Base-by-base conservation (phyloP, 2,797 vertebrate genomes). In the Urosaurus nigricauda region DNA sequence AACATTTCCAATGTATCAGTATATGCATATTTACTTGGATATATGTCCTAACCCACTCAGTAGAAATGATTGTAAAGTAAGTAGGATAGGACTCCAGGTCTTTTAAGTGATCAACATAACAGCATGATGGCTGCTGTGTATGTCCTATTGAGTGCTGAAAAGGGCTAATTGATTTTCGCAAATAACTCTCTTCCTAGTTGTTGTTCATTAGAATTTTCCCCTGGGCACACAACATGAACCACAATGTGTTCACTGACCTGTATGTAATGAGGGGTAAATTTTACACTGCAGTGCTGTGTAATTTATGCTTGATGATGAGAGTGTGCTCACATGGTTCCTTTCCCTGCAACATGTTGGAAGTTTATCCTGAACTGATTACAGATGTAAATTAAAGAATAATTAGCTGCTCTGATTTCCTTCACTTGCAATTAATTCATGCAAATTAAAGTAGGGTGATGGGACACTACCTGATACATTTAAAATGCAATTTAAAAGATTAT, bases 251-350 rank as follows among this genome's bases (percentile, higher is more conserved):
- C 68, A 63, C 78, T 95, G 93, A 95, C 93, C 90, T 94, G 93
- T 93, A 83, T 93, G 87, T 88, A 95, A 94, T 96, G 94, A 96
- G 84, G 93, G 92, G 87, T 92, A 94, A 90, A 90, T 95, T 96
- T 96, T 94, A 91, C 85, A 94, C 85, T 47, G 80, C 71, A 60
- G 84, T 94, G 89, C 89, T 80, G 85, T 89, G 92, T 95, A 84
- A 93, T 93, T 94, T 95, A 79, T 92, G 58, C 94, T 94, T 93
- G 88, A 86, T 93, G 88, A 85, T 83, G 87, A 80, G 89, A 92
- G 60, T 73, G 86, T 94, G 73, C 88, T 88, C 71, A 29, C 86
- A 88, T 24, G 79, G 82, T 91, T 92, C 81, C 92, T 93, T 94
- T 85, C 88, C 68, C 58, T 87, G 86, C 88, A 79, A 94, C 94